Conservation (phyloP, 2,888 invertebrate genomes). For the Synergus itoensis region DNA sequence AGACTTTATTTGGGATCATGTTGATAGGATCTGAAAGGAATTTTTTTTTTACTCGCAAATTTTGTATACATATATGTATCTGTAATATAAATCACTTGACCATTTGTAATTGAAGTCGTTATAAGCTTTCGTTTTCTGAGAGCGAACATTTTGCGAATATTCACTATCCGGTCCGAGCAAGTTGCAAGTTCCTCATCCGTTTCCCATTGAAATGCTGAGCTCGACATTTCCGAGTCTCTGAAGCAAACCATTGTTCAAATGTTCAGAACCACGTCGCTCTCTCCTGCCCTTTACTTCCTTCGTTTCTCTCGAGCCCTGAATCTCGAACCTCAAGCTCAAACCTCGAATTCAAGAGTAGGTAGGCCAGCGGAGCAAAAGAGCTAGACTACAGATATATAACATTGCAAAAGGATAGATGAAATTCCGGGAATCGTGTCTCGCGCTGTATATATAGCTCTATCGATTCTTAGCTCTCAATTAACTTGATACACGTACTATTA, state of each 20-base stretch:
- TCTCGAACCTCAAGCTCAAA: conserved; percentile 33
- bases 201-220: conserved; percentile 72
- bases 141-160: conserved; percentile 69
- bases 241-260: conserved; percentile 68
- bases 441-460: no score
- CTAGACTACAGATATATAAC: conserved; percentile 39
- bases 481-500: no score
- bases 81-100: no score
- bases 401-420: conserved; percentile 56
- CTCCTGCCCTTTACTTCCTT: conserved; percentile 48
- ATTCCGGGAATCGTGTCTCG: conserved; percentile 67
- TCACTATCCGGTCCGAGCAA: conserved; percentile 67
- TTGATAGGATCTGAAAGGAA: no score
- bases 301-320: conserved; percentile 38
- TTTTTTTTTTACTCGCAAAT: no score
- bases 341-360: conserved; percentile 51
- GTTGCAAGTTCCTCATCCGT: conserved; percentile 75
- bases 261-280: conserved; percentile 52
- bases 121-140: conserved; percentile 71
- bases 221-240: conserved; percentile 75
- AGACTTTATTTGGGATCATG: no score
- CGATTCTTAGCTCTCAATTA: no score
- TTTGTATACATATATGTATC: no score
- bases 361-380: conserved; percentile 10
- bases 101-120: no score